phyloP scores from a whole-genome alignment of 2,797 vertebrate species.

The Anomalospiza imberbis region DNA sequence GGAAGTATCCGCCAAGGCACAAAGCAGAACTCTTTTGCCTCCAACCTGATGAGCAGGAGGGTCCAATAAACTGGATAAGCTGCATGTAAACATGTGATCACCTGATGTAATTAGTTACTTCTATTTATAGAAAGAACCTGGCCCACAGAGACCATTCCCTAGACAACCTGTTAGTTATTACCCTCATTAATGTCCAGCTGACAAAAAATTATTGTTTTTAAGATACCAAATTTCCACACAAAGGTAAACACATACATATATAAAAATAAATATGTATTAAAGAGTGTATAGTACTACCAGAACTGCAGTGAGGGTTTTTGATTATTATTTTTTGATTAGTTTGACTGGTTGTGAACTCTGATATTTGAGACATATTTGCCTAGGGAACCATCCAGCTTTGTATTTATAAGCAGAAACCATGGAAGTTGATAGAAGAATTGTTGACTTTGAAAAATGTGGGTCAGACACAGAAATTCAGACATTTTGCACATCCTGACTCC shows the following conservation, averaged over 20 bases:
- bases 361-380: background rate
- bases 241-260: too few species aligned
- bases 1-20: background rate
- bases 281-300: background rate
- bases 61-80: constrained; percentile 12
- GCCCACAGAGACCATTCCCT: background rate
- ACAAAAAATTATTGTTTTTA: background rate
- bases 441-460: constrained; percentile 52
- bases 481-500: background rate
- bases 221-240: background rate
- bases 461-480: constrained; percentile 40
- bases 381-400: background rate
- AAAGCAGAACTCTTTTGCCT: background rate
- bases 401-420: background rate
- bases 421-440: background rate
- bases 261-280: background rate
- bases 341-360: background rate
- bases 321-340: background rate
- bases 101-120: constrained; percentile 15
- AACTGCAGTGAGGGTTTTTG: fast-evolving
- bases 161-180: constrained; percentile 13
- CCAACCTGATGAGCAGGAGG: background rate
- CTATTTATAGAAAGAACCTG: constrained; percentile 43
- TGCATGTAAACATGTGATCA: constrained; percentile 32
- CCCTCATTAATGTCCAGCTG: background rate